These are phyloP conservation scores for Drosophila willistoni DNA, from an alignment of 1,140 invertebrate genomes.

Conservation along the genomic window DNA sequence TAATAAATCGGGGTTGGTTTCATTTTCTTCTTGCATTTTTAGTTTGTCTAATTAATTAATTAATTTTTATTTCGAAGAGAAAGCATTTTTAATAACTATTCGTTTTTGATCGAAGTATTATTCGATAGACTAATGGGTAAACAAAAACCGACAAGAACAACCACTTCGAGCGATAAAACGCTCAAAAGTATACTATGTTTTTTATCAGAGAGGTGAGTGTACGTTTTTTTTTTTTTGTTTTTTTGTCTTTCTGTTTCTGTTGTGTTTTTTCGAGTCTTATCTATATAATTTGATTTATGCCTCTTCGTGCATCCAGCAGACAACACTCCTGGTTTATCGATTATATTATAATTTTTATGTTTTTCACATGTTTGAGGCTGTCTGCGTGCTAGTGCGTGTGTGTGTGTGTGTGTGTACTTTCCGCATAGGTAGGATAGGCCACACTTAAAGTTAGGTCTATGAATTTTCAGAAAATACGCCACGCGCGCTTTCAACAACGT, in stretches of 20 bases:
- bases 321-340: conserved; percentile 46
- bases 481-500: conserved; percentile 65
- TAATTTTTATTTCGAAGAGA: no score
- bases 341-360: conserved; percentile 22
- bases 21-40: no score
- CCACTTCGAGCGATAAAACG: conserved; percentile 36
- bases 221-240: conserved; percentile 19
- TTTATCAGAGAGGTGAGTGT: conserved; percentile 29
- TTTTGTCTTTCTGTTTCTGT: conserved; percentile 22
- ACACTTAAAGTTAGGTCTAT: conserved; percentile 54
- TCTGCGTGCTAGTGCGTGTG: neutral
- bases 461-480: conserved; percentile 63
- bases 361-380: conserved; percentile 5
- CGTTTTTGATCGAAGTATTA: neutral
- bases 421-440: neutral
- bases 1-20: no score
- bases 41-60: no score
- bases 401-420: neutral
- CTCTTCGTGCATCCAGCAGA: conserved; percentile 27
- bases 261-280: conserved; percentile 28
- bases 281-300: conserved; percentile 74
- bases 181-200: conserved; percentile 41
- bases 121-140: neutral
- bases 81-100: neutral
- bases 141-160: neutral